phyloP scores from a whole-genome alignment of 2,797 vertebrate species.

The Amblyraja radiata region DNA sequence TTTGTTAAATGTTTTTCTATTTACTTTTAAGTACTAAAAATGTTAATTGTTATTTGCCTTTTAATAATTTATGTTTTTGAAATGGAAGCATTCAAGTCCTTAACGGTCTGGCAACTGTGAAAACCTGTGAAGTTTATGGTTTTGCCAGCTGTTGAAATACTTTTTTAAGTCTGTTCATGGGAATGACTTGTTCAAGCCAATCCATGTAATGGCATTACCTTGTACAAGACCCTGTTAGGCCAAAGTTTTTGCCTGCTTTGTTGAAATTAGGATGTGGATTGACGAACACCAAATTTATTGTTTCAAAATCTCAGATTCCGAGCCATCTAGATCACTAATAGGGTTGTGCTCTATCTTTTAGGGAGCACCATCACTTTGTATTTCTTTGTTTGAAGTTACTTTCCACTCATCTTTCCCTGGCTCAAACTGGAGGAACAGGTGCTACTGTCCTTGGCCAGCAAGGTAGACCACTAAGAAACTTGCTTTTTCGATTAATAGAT shows the following conservation, averaged over 20 bases:
- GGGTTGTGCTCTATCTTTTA: constrained; percentile 43
- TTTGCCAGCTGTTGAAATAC: too few relatives aligned
- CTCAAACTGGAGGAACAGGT: constrained; percentile 69
- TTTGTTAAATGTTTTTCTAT: too few relatives aligned
- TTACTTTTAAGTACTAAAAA: too few relatives aligned
- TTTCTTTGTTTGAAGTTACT: constrained; percentile 71
- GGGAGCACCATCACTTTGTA: constrained; percentile 73
- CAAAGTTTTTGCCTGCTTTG: neutral
- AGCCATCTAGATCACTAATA: neutral
- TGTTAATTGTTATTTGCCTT: too few relatives aligned
- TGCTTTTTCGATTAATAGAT: constrained; percentile 72
- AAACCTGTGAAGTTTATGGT: too few relatives aligned
- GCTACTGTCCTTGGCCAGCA: constrained; percentile 67
- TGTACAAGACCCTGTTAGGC: too few relatives aligned
- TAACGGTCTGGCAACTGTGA: too few relatives aligned
- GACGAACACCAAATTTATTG: neutral
- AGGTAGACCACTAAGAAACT: constrained; percentile 65
- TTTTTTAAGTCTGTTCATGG: too few relatives aligned
- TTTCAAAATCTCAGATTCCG: neutral
- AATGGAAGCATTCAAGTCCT: too few relatives aligned
- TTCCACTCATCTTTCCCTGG: constrained; percentile 70
- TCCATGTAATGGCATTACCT: too few relatives aligned
- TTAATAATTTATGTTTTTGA: too few relatives aligned
- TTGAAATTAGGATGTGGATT: neutral
- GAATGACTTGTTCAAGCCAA: too few relatives aligned